Evolutionary conservation across 2,113 vertebrate species (phyloP).

Genomic region (Varanus salvator): DNA sequence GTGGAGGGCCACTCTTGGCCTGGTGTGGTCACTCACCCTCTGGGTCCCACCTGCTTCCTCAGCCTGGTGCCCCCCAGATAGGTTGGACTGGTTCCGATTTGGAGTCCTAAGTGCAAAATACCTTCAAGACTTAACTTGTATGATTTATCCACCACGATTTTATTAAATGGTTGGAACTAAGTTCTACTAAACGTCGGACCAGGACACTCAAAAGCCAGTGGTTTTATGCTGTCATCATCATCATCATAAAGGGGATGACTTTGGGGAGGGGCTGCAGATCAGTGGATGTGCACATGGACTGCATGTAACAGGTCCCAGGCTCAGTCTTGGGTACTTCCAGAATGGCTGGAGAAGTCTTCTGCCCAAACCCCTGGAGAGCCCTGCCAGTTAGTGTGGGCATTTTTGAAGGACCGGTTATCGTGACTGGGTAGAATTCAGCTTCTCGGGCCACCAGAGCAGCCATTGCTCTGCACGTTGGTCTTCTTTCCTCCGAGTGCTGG

Average conservation of each 20-base stretch:
- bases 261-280: background rate
- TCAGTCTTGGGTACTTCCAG: background rate
- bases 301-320: background rate
- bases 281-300: background rate
- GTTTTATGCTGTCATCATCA: background rate
- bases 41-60: too few species aligned
- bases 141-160: background rate
- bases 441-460: background rate
- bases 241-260: background rate
- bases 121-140: background rate
- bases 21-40: background rate
- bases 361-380: background rate
- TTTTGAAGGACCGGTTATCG: background rate
- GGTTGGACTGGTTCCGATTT: background rate
- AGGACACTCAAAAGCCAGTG: background rate
- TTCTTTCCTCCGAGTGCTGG: background rate
- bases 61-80: too few species aligned
- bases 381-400: background rate
- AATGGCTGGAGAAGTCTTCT: background rate
- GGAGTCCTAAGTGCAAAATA: background rate
- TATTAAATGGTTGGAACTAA: background rate
- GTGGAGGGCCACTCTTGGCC: background rate
- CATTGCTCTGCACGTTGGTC: background rate
- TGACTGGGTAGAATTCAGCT: background rate
- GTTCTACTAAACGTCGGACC: background rate